Conservation (phyloP, 2,113 vertebrate species). For the Nothocercus julius region DNA sequence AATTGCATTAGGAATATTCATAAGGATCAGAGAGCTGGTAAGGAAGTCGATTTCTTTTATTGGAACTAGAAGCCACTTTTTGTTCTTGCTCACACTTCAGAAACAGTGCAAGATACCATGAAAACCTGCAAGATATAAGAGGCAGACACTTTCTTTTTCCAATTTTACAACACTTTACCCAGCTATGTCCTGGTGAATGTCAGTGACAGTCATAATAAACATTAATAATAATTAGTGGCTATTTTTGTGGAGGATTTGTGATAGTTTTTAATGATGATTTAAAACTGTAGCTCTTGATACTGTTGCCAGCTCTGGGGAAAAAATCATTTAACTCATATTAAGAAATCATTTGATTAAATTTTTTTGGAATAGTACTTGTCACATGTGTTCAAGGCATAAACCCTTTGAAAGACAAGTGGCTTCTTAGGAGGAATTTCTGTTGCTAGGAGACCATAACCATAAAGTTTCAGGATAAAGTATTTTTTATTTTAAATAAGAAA, state of each 20-base stretch:
- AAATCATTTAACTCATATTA: not conserved
- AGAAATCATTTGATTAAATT: conserved; percentile 23
- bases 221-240: conserved; percentile 1
- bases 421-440: conserved; percentile 50
- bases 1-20: not conserved
- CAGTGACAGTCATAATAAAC: not conserved
- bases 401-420: conserved; percentile 46
- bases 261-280: not conserved
- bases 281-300: not conserved
- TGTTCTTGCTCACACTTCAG: not conserved
- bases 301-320: not conserved
- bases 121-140: not conserved
- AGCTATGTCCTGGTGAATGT: not conserved
- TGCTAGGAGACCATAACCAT: conserved; percentile 51
- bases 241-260: not conserved
- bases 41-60: not conserved
- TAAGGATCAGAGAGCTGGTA: not conserved
- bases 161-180: not conserved
- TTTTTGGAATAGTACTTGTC: conserved; percentile 14
- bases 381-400: conserved; percentile 8
- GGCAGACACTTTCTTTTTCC: not conserved
- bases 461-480: conserved; percentile 47
- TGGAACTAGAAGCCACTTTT: not conserved
- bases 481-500: conserved; percentile 59
- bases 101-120: not conserved